Evolutionary conservation across 2,797 vertebrate species (phyloP).

Genomic region (Momotus momota): DNA sequence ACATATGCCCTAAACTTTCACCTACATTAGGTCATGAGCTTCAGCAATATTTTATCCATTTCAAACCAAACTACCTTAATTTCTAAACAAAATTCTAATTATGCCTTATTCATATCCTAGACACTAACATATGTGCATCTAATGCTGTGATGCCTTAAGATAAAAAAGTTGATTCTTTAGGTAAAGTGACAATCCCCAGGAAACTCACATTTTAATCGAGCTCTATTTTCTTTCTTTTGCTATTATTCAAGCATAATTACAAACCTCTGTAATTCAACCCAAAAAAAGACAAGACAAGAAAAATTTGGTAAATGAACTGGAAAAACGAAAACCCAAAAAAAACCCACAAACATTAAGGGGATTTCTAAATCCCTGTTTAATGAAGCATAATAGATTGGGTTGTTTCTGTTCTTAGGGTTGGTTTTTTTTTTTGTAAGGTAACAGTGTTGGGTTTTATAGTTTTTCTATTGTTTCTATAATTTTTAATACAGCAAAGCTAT

Average conservation of each 20-base stretch:
- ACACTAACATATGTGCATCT: not conserved
- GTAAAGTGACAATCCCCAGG: not conserved
- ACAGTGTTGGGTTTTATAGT: not conserved
- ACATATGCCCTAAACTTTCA: not conserved
- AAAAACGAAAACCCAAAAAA: not conserved
- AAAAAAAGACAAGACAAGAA: not conserved
- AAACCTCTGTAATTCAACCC: not conserved
- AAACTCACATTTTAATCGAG: not conserved
- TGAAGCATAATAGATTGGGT: not conserved
- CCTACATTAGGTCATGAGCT: rapidly evolving
- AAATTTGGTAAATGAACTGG: not conserved
- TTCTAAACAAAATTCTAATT: not conserved
- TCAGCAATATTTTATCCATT: not conserved
- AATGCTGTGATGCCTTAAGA: not conserved
- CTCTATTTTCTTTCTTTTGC: not conserved
- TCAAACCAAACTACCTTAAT: not conserved
- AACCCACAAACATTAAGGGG: not conserved
- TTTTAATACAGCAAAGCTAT: not conserved
- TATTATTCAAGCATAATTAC: not conserved
- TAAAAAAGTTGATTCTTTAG: not conserved
- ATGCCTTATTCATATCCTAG: not conserved
- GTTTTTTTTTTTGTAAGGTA: rapidly evolving
- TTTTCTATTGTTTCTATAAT: not conserved
- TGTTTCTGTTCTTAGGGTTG: not conserved
- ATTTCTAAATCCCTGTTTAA: constrained; percentile 35